A percentile compares a stretch with the other conserved stretches of the same genome.
Conservation (phyloP, 1,140 invertebrate genomes). For the Anadara kagoshimensis region DNA sequence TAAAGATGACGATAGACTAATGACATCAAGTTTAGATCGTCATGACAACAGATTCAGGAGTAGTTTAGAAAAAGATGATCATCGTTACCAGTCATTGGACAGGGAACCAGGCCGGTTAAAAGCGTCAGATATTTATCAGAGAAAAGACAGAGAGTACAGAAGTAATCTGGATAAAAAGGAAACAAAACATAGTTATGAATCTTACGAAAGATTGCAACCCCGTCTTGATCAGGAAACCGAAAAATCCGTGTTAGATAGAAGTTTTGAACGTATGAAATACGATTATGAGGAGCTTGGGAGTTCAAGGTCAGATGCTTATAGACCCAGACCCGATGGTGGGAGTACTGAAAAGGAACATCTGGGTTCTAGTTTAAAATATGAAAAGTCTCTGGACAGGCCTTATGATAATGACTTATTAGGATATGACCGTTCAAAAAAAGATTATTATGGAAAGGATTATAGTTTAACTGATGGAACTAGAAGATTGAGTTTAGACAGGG, state of each 20-base stretch:
- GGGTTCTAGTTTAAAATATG: slow-evolving; percentile 9
- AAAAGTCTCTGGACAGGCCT: slow-evolving; percentile 7
- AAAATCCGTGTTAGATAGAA: slow-evolving; percentile 22
- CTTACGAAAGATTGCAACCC: no score
- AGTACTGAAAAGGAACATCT: slow-evolving; percentile 28
- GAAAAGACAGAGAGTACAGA: background rate
- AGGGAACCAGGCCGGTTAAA: slow-evolving; percentile 2
- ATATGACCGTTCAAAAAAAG: background rate
- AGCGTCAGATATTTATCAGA: slow-evolving; percentile 6
- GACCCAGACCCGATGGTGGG: slow-evolving; percentile 53
- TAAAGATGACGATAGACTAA: background rate
- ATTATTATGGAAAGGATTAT: background rate
- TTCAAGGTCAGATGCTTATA: slow-evolving; percentile 33
- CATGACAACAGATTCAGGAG: slow-evolving; percentile 34
- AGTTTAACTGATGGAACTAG: background rate
- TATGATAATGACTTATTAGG: background rate
- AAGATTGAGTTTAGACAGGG: slow-evolving; percentile 10
- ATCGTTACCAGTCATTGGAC: slow-evolving; percentile 3
- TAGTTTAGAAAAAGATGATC: slow-evolving; percentile 28
- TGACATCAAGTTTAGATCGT: slow-evolving; percentile 23
- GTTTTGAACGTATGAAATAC: slow-evolving; percentile 19
- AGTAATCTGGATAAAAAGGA: slow-evolving; percentile 4
- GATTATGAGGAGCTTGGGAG: slow-evolving; percentile 7
- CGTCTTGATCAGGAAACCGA: background rate
- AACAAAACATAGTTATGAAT: slow-evolving; percentile 21